These are phyloP conservation scores for Columbina picui DNA, from an alignment of 2,113 vertebrate genomes.

Conservation along the genomic window DNA sequence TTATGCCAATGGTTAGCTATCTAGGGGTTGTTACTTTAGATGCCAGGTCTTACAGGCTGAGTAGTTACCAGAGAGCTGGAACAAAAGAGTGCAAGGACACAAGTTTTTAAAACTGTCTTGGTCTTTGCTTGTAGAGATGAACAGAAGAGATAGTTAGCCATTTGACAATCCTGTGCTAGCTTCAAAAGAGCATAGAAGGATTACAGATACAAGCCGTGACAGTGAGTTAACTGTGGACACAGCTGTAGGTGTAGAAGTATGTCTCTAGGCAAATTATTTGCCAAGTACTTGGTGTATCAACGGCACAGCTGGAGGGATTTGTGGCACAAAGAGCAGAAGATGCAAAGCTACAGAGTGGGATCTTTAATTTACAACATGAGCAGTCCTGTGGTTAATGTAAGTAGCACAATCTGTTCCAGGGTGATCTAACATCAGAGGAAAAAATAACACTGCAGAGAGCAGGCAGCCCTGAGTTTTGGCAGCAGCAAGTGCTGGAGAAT, in stretches of 20 bases:
- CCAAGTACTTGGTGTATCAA: slow-evolving; percentile 5
- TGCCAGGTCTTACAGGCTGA: background rate
- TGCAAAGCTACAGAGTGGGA: background rate
- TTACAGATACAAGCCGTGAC: slow-evolving; percentile 20
- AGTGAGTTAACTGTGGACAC: slow-evolving; percentile 4
- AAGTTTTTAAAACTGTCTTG: background rate
- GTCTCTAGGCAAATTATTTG: slow-evolving; percentile 30
- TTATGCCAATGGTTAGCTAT: background rate
- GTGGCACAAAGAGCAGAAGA: slow-evolving; percentile 8
- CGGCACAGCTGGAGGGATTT: background rate
- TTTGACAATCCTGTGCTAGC: background rate
- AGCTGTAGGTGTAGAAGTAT: background rate
- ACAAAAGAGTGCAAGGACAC: background rate
- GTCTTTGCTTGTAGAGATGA: background rate
- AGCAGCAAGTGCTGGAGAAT: slow-evolving; percentile 12
- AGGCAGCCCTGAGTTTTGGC: slow-evolving; percentile 34
- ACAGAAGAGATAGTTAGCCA: background rate
- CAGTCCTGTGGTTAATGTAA: slow-evolving; percentile 37
- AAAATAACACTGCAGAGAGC: slow-evolving; percentile 30
- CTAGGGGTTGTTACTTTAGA: background rate
- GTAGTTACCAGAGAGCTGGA: background rate
- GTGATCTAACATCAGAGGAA: slow-evolving; percentile 24
- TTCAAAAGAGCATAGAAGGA: background rate
- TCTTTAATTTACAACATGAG: slow-evolving; percentile 64
- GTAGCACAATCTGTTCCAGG: slow-evolving; percentile 21